A percentile compares a stretch with the other conserved stretches of the same genome.
These are phyloP conservation scores for Propithecus deckenii DNA, from an alignment of 2,797 vertebrate genomes.

Conservation along the genomic window DNA sequence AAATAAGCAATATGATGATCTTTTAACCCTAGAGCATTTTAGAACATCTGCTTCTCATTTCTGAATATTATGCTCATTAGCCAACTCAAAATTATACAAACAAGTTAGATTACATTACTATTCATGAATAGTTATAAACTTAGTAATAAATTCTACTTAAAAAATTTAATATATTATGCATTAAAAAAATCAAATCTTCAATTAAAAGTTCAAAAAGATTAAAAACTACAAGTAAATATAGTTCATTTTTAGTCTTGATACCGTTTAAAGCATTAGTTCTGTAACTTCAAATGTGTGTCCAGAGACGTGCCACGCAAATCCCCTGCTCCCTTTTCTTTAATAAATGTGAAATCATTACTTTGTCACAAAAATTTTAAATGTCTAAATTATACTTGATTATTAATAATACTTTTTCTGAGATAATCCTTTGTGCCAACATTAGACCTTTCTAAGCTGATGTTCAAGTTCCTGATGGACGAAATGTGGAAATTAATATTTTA, in stretches of 20 bases:
- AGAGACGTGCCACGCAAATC: background rate
- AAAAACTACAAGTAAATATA: background rate
- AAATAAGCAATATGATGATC: constrained; percentile 36
- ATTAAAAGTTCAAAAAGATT: background rate
- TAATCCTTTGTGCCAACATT: background rate
- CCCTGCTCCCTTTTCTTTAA: background rate
- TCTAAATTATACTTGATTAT: background rate
- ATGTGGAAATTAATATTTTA: background rate
- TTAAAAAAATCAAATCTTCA: constrained; percentile 13
- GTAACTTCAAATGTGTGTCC: background rate
- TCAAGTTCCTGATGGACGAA: background rate
- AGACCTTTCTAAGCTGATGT: background rate
- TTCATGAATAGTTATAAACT: background rate
- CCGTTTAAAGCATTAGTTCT: constrained; percentile 15
- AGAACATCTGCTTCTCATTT: background rate
- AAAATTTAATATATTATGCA: background rate
- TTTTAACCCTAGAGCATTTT: background rate
- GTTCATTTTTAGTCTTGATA: constrained; percentile 31
- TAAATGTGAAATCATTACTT: constrained; percentile 23
- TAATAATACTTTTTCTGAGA: background rate
- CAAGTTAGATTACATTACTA: background rate
- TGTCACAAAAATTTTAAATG: constrained; percentile 26
- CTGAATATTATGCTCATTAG: background rate
- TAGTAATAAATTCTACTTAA: constrained; percentile 31
- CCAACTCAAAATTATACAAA: constrained; percentile 19